Percentiles rank a stretch among this genome's conserved stretches.
phyloP scores from a whole-genome alignment of 2,797 vertebrate genomes.

The Esox lucius region DNA sequence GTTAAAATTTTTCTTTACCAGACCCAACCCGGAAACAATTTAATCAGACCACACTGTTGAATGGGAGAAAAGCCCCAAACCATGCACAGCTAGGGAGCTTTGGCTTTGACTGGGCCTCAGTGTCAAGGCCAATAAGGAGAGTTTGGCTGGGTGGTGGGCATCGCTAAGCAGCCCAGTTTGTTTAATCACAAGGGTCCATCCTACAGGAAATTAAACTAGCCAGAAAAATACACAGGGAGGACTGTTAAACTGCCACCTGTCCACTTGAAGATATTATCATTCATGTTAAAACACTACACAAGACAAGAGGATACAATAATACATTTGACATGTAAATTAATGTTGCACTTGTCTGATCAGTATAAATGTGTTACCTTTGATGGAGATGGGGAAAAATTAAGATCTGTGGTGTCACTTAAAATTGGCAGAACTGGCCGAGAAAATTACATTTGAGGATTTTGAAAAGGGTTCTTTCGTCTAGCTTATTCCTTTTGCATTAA shows the following conservation, averaged over 20 bases:
- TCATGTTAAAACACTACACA: neutral
- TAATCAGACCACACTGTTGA: slow-evolving; percentile 53
- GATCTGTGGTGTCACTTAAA: slow-evolving; percentile 87
- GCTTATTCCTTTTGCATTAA: slow-evolving; percentile 86
- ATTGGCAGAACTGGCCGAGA: slow-evolving; percentile 80
- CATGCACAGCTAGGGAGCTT: neutral
- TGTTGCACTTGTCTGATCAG: slow-evolving; percentile 82
- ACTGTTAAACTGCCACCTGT: slow-evolving; percentile 38
- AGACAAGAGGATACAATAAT: slow-evolving; percentile 71
- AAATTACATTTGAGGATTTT: slow-evolving; percentile 86
- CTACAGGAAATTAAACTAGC: slow-evolving; percentile 9
- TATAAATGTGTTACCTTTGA: slow-evolving; percentile 83
- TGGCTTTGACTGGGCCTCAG: neutral
- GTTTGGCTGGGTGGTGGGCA: slow-evolving; percentile 24
- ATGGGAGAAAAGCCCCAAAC: neutral
- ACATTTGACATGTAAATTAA: slow-evolving; percentile 85
- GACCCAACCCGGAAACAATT: slow-evolving; percentile 61
- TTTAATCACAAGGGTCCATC: slow-evolving; percentile 29
- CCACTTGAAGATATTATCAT: slow-evolving; percentile 70
- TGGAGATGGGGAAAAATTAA: slow-evolving; percentile 74
- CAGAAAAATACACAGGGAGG: slow-evolving; percentile 25
- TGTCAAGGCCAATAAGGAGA: slow-evolving; percentile 31
- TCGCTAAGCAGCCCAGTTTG: slow-evolving; percentile 36
- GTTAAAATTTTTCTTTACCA: slow-evolving; percentile 44
- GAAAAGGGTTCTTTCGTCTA: slow-evolving; percentile 74